Conservation (phyloP, 2,113 vertebrate genomes). For the Misgurnus mizolepis region DNA sequence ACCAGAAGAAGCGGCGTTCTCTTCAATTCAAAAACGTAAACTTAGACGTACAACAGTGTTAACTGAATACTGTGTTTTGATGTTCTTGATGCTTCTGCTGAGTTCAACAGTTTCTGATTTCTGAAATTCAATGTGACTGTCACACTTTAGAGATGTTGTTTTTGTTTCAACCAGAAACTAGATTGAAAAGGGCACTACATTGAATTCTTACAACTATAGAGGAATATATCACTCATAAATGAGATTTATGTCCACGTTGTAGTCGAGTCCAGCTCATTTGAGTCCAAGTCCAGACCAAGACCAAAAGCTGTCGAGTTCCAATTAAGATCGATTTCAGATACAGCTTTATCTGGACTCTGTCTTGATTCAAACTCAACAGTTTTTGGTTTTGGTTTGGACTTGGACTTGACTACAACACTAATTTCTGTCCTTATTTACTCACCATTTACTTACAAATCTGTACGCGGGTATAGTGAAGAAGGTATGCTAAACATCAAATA, state of each 20-base stretch:
- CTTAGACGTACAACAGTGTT: neutral
- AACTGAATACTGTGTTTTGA: neutral
- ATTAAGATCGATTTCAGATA: no score
- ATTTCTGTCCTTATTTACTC: no score
- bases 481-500: no score
- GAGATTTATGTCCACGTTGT: neutral
- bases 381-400: no score
- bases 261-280: no score
- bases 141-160: neutral
- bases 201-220: neutral
- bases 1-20: constrained; percentile 29
- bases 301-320: no score
- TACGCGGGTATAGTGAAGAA: no score
- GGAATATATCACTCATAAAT: neutral
- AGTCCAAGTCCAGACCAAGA: no score
- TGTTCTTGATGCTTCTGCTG: neutral
- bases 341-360: no score
- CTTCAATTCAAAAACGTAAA: neutral
- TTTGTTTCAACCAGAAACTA: neutral
- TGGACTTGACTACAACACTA: no score
- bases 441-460: no score
- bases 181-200: neutral
- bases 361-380: no score
- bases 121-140: neutral
- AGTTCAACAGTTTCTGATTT: neutral